A percentile compares a stretch with the other conserved stretches of the same genome.
Evolutionary conservation across 2,113 vertebrate genomes (phyloP).

Genomic region (Camelus dromedarius): DNA sequence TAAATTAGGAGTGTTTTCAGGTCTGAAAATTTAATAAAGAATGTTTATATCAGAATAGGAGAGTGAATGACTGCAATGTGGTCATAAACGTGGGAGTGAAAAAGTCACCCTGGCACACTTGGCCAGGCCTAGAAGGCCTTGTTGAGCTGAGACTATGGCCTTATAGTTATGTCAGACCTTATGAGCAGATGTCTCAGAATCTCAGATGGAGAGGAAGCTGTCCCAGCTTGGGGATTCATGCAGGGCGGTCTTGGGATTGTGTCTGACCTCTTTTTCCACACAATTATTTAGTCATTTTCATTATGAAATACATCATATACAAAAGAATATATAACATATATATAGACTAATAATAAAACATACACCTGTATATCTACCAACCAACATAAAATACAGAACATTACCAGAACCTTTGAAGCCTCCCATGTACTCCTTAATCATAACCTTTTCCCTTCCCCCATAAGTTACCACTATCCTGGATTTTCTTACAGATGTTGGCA

Average conservation of each 20-base stretch:
- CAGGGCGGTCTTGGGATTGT: neutral
- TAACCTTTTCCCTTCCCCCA: neutral
- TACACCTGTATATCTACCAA: neutral
- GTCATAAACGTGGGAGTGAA: neutral
- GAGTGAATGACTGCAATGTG: neutral
- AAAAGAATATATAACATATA: neutral
- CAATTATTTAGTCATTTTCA: neutral
- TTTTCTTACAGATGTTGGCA: neutral
- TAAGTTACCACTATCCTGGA: neutral
- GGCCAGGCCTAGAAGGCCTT: neutral
- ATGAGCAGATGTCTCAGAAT: neutral
- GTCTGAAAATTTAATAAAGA: constrained; percentile 35
- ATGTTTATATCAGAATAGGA: neutral
- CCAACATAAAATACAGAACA: neutral
- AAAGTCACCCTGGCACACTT: neutral
- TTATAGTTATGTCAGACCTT: neutral
- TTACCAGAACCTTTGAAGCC: neutral
- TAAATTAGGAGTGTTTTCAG: neutral
- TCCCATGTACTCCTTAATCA: neutral
- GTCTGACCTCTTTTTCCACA: neutral
- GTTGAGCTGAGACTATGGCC: neutral
- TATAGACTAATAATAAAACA: neutral
- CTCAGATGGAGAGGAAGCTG: neutral
- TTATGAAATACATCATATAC: neutral
- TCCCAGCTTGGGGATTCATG: neutral